phyloP scores from a whole-genome alignment of 2,113 vertebrate genomes.

The Physeter macrocephalus region DNA sequence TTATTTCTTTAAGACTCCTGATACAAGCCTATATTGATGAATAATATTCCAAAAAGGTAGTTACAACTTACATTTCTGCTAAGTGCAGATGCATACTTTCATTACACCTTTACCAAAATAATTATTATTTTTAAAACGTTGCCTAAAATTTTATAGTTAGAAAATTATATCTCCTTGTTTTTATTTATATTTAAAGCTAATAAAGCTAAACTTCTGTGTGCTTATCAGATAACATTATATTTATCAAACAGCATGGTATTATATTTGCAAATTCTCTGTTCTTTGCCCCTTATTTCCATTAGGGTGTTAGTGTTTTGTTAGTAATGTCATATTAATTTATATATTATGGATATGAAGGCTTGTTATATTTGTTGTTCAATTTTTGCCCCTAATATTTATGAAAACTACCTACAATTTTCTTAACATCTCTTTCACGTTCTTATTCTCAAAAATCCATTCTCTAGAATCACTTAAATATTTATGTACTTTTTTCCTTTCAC shows the following conservation, averaged over 20 bases:
- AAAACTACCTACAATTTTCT: neutral
- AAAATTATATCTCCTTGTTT: neutral
- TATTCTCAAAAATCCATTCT: neutral
- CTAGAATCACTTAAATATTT: neutral
- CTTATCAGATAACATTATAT: neutral
- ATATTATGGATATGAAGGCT: neutral
- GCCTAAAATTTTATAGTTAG: neutral
- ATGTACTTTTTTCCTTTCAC: neutral
- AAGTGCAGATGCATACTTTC: neutral
- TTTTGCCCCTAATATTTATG: neutral
- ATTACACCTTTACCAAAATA: neutral
- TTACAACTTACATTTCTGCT: neutral
- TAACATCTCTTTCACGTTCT: neutral
- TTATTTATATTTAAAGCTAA: neutral
- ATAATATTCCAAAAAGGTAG: neutral
- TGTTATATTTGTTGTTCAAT: neutral
- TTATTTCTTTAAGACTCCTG: neutral
- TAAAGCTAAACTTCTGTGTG: neutral
- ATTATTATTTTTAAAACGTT: neutral
- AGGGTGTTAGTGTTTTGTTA: neutral
- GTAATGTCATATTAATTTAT: neutral
- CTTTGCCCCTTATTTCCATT: neutral
- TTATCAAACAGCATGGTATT: neutral
- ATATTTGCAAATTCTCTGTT: neutral
- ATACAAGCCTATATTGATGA: neutral